Evolutionary conservation across 1,140 invertebrate species (phyloP).

Genomic region (Drosophila baimaii): DNA sequence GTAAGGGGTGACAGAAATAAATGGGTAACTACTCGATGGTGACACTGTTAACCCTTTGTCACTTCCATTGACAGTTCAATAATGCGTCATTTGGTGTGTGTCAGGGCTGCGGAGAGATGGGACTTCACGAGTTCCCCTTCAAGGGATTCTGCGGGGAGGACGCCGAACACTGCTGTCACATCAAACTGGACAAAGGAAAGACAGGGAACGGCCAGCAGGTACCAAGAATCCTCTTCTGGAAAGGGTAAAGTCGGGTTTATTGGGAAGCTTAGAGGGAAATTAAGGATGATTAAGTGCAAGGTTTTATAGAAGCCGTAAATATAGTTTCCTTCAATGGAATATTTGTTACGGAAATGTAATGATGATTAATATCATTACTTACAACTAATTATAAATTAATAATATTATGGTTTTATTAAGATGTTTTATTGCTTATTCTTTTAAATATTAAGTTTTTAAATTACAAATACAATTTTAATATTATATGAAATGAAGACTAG

Average conservation of each 20-base stretch:
- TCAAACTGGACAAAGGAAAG: conserved; percentile 41
- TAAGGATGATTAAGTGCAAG: conserved; percentile 6
- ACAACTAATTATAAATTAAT: too few species aligned
- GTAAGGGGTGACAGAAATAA: conserved; percentile 32
- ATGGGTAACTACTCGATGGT: conserved; percentile 62
- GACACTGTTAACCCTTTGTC: conserved; percentile 80
- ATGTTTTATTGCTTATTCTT: too few species aligned
- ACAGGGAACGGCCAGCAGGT: conserved; percentile 39
- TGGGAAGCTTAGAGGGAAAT: neutral
- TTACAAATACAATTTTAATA: too few species aligned
- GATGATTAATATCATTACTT: too few species aligned
- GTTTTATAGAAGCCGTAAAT: neutral
- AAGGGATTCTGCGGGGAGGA: neutral
- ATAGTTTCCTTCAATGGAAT: neutral
- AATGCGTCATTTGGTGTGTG: conserved; percentile 75
- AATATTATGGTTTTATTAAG: too few species aligned
- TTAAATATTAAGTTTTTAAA: too few species aligned
- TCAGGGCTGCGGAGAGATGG: conserved; percentile 21
- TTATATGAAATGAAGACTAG: neutral
- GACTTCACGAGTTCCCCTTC: conserved; percentile 11
- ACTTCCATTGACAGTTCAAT: conserved; percentile 81
- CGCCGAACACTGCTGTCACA: conserved; percentile 37
- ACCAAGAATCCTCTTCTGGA: conserved; percentile 1
- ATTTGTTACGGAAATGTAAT: neutral
- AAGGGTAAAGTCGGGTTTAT: conserved; percentile 22